Percentiles rank a stretch among this genome's conserved stretches.
phyloP scores from a whole-genome alignment of 2,888 invertebrate species.

The Ophion slaviceki region DNA sequence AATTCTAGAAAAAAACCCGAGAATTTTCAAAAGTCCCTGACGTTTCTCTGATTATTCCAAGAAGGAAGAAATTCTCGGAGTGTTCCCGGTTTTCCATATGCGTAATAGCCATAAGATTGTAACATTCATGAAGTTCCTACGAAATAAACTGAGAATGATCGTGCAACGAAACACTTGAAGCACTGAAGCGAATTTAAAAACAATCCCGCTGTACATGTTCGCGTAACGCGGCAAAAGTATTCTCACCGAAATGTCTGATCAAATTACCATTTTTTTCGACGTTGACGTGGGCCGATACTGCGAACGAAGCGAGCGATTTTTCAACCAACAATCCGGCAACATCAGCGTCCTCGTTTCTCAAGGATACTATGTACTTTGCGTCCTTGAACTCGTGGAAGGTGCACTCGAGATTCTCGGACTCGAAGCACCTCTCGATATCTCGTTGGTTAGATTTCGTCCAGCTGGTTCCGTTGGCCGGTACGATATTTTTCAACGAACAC shows the following conservation, averaged over 20 bases:
- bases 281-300: conserved; percentile 54
- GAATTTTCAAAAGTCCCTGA: too few species aligned
- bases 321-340: conserved; percentile 85
- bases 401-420: conserved; percentile 86
- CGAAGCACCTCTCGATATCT: conserved; percentile 86
- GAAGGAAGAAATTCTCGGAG: too few species aligned
- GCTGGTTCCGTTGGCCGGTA: conserved; percentile 84
- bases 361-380: conserved; percentile 84
- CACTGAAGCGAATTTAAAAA: neutral
- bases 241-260: neutral
- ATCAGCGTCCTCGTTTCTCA: conserved; percentile 84
- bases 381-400: conserved; percentile 84
- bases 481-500: conserved; percentile 87
- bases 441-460: conserved; percentile 85
- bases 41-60: too few species aligned
- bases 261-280: conserved; percentile 48
- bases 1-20: too few species aligned
- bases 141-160: too few species aligned
- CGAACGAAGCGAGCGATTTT: conserved; percentile 83
- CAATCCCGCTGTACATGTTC: neutral
- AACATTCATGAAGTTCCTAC: too few species aligned
- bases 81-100: too few species aligned
- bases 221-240: neutral
- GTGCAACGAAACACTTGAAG: too few species aligned
- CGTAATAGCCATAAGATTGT: too few species aligned